phyloP scores from a whole-genome alignment of 2,797 vertebrate species.

The Cossypha caffra region DNA sequence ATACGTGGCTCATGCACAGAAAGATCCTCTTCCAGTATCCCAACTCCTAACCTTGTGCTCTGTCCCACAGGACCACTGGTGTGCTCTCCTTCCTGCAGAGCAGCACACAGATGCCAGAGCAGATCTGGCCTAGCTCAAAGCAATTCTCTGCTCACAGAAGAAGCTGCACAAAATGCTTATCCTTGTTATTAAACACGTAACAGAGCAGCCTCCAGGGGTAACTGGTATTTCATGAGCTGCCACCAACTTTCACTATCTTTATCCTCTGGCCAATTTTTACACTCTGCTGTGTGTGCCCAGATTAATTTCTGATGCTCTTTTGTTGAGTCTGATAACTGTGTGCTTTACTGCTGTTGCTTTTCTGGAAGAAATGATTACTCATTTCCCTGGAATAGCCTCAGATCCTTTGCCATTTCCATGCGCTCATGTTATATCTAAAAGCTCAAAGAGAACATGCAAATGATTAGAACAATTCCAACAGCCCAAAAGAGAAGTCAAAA shows the following conservation, averaged over 20 bases:
- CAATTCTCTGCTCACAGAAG: background rate
- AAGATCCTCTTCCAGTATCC: background rate
- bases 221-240: background rate
- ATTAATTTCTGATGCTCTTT: background rate
- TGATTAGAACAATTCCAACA: conserved; percentile 29
- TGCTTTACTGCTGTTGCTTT: conserved; percentile 5
- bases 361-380: conserved; percentile 41
- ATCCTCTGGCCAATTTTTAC: background rate
- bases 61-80: background rate
- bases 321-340: background rate
- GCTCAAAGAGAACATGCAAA: conserved; percentile 4
- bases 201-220: background rate
- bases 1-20: rapidly evolving
- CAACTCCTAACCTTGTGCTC: background rate
- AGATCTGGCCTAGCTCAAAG: background rate
- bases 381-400: conserved; percentile 40
- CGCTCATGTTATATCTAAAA: background rate
- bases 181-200: background rate
- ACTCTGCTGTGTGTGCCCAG: background rate
- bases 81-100: background rate
- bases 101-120: background rate
- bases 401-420: conserved; percentile 42
- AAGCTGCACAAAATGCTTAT: background rate
- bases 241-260: background rate
- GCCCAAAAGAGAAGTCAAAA: conserved; percentile 33